These are phyloP conservation scores for Panzeria rudis DNA, from an alignment of 2,888 invertebrate species.

Conservation along the genomic window DNA sequence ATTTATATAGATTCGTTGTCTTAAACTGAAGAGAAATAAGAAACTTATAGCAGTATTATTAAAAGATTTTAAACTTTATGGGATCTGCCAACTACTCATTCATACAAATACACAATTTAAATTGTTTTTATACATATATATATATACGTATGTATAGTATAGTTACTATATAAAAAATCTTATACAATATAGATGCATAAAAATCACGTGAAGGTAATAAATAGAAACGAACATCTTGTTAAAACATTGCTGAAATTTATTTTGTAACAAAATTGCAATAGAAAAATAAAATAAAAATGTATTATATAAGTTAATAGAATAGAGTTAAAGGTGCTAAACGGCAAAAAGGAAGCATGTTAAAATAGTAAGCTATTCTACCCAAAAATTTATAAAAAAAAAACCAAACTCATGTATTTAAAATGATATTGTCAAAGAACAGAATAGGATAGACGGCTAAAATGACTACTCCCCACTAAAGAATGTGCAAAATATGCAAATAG, in stretches of 20 bases:
- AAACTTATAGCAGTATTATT: background rate
- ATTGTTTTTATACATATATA: background rate
- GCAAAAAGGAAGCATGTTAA: conserved; percentile 35
- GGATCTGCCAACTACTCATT: background rate
- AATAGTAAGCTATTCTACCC: conserved; percentile 9
- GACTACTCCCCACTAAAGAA: background rate
- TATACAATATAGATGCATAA: conserved; percentile 20
- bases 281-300: conserved; percentile 14
- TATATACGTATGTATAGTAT: background rate
- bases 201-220: conserved; percentile 70
- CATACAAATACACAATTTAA: background rate
- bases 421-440: background rate
- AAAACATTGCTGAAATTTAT: conserved; percentile 68
- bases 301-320: background rate
- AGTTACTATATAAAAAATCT: background rate
- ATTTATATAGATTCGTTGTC: too few relatives aligned
- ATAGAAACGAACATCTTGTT: conserved; percentile 66
- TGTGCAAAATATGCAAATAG: background rate
- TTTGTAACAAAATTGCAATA: conserved; percentile 55
- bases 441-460: too few relatives aligned
- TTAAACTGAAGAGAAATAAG: too few relatives aligned
- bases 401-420: background rate
- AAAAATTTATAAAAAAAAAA: conserved; percentile 7
- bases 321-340: conserved; percentile 47
- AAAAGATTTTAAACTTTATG: background rate